Conservation (phyloP, 2,113 vertebrate species). For the Sardina pilchardus region DNA sequence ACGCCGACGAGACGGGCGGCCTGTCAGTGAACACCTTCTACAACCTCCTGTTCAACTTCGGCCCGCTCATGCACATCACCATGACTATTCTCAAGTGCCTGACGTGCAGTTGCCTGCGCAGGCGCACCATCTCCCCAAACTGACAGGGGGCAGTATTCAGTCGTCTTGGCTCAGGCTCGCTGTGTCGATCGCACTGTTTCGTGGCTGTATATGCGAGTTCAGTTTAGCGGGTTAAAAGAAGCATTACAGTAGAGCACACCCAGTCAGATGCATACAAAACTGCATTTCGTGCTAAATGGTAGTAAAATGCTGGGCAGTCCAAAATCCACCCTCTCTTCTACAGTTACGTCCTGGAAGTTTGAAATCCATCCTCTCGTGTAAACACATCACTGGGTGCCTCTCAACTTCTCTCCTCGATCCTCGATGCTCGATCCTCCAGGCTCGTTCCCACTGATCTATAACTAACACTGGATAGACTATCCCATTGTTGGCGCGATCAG, state of each 20-base stretch:
- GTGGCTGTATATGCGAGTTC: background rate
- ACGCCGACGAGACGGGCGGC: slow-evolving; percentile 77
- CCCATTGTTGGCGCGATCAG: too few species aligned
- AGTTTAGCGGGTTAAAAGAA: background rate
- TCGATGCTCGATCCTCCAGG: too few species aligned
- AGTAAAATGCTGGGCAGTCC: background rate
- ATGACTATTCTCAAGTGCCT: slow-evolving; percentile 75
- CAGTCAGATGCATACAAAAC: background rate
- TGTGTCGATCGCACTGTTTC: background rate
- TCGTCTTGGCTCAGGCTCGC: background rate
- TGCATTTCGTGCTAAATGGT: background rate
- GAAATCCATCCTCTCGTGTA: background rate
- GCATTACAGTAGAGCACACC: background rate
- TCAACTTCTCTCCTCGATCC: too few species aligned
- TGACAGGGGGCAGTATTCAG: slow-evolving; percentile 58
- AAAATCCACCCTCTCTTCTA: background rate
- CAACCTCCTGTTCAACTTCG: slow-evolving; percentile 80
- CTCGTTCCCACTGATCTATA: too few species aligned
- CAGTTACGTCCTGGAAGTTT: background rate
- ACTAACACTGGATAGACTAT: too few species aligned
- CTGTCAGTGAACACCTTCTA: slow-evolving; percentile 80
- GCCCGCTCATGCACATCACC: slow-evolving; percentile 78
- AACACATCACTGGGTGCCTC: too few species aligned
- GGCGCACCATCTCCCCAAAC: slow-evolving; percentile 72
- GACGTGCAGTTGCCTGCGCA: slow-evolving; percentile 80